These are phyloP conservation scores for Turdus rufiventris DNA, from an alignment of 2,113 vertebrate genomes.

Conservation along the genomic window DNA sequence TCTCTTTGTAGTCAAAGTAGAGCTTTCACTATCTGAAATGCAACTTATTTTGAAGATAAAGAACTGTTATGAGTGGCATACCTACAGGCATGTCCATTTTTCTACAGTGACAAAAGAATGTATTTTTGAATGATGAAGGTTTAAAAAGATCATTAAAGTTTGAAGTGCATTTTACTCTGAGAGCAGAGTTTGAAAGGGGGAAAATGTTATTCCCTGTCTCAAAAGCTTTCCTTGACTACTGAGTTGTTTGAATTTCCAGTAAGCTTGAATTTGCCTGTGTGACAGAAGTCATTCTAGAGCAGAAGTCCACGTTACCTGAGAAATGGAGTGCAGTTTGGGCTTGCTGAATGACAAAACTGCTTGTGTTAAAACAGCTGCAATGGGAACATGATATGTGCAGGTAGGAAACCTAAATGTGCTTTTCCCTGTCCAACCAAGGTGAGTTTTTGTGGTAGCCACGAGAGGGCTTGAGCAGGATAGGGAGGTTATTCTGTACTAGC, in stretches of 20 bases:
- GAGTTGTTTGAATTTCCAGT: neutral
- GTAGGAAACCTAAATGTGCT: neutral
- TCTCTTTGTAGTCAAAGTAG: neutral
- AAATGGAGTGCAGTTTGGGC: neutral
- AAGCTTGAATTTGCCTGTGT: neutral
- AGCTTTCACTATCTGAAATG: neutral
- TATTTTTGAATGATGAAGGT: neutral
- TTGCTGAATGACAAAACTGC: neutral
- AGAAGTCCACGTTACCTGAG: neutral
- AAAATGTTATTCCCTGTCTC: neutral
- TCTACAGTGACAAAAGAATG: neutral
- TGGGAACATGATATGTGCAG: fast-evolving
- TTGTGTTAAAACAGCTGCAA: neutral
- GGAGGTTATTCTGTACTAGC: neutral
- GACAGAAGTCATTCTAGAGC: neutral
- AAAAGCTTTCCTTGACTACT: neutral
- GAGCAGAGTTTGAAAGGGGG: neutral
- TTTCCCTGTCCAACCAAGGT: fast-evolving
- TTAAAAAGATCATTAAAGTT: neutral
- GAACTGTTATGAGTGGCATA: neutral
- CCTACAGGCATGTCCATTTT: neutral
- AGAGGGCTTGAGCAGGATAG: neutral
- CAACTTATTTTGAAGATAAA: neutral
- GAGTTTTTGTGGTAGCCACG: neutral
- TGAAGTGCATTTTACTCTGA: neutral